phyloP scores from a whole-genome alignment of 2,888 invertebrate genomes.

The Cancer borealis region DNA sequence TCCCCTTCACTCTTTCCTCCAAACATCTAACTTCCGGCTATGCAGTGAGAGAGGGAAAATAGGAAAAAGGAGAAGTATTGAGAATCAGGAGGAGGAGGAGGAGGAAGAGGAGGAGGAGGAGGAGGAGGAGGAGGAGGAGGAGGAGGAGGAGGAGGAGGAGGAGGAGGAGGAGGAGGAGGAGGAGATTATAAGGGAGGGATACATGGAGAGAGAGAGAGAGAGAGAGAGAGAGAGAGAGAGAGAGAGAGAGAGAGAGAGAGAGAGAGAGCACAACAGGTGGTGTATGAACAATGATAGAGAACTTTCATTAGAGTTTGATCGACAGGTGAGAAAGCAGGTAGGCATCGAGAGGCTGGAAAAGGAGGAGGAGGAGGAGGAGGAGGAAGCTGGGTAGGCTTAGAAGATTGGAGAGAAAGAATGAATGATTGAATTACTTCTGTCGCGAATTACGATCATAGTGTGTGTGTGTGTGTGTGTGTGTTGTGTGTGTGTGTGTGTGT shows the following conservation, averaged over 20 bases:
- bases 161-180: no score
- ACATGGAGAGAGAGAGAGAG: background rate
- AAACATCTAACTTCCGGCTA: background rate
- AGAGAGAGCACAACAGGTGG: constrained; percentile 29
- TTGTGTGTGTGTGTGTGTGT: constrained; percentile 3
- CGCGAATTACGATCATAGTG: background rate
- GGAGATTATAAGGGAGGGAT: background rate
- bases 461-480: constrained; percentile 38
- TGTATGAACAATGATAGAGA: background rate
- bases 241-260: constrained; percentile 16
- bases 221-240: constrained; percentile 39
- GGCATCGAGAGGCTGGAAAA: background rate
- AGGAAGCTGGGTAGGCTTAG: background rate
- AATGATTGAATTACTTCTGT: background rate
- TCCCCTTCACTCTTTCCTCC: background rate
- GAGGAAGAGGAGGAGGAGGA: no score
- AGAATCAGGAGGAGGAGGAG: no score
- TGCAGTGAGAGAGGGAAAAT: background rate
- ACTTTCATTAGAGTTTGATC: constrained; percentile 35
- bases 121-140: no score
- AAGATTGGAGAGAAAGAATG: background rate
- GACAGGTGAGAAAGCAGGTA: constrained; percentile 32
- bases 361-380: background rate
- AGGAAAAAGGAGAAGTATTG: no score
- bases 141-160: background rate